These are phyloP conservation scores for Clarias platycephalus DNA, from an alignment of 2,797 vertebrate species.

Conservation along the genomic window DNA sequence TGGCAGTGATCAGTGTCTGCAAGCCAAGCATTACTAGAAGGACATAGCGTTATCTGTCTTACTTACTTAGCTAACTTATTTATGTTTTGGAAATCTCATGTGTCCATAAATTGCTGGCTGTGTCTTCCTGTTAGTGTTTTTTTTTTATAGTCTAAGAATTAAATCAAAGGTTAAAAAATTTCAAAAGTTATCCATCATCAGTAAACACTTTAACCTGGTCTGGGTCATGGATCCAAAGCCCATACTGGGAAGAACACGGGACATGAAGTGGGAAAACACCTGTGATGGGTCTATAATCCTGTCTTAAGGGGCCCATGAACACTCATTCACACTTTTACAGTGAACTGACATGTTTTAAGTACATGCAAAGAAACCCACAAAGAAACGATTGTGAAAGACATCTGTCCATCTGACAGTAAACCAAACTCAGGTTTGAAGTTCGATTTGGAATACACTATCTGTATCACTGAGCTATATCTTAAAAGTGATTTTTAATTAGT, in stretches of 20 bases:
- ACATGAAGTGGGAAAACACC: background rate
- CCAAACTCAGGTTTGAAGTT: background rate
- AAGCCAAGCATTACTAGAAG: constrained; percentile 3
- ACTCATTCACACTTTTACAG: background rate
- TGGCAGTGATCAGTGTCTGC: background rate
- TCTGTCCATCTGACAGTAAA: background rate
- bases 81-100: background rate
- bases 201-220: background rate
- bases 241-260: background rate
- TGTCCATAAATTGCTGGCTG: background rate
- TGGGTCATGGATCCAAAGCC: background rate
- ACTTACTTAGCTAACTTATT: background rate
- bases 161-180: background rate
- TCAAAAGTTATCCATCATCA: background rate
- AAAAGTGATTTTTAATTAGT: background rate
- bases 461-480: background rate
- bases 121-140: background rate
- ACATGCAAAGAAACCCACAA: background rate
- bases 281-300: background rate
- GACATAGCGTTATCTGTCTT: background rate
- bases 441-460: background rate
- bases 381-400: background rate
- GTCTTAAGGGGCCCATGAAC: background rate
- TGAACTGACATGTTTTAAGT: background rate
- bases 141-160: background rate